Conservation (phyloP, 2,797 vertebrate genomes). For the Anomalospiza imberbis region DNA sequence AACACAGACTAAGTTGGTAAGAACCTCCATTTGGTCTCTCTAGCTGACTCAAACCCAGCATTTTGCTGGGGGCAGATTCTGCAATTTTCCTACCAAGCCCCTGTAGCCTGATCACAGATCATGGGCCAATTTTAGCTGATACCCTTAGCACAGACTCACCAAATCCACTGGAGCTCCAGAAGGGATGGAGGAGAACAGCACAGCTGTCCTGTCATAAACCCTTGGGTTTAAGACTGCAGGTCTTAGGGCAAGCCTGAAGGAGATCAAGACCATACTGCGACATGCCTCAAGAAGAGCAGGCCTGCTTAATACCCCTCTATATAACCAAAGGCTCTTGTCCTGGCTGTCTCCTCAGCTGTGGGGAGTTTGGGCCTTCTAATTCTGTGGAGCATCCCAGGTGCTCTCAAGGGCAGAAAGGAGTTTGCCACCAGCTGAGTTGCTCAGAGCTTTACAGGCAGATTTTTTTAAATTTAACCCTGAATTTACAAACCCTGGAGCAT, state of each 20-base stretch:
- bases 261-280: rapidly evolving
- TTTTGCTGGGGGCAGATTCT: not conserved
- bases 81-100: rapidly evolving
- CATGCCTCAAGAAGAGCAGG: rapidly evolving
- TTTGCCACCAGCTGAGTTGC: not conserved
- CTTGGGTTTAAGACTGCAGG: rapidly evolving
- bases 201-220: rapidly evolving
- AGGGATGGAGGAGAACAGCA: rapidly evolving
- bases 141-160: not conserved
- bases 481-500: not conserved
- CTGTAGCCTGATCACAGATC: not conserved
- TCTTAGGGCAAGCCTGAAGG: rapidly evolving
- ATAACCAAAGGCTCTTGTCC: not conserved
- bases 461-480: not conserved
- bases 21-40: not conserved
- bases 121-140: not conserved
- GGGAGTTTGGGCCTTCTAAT: not conserved
- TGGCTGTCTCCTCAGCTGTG: not conserved
- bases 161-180: not conserved
- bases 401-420: not conserved
- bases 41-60: not conserved
- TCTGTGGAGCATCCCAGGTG: not conserved
- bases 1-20: not conserved
- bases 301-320: rapidly evolving
- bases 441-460: not conserved